Base-by-base conservation (phyloP, 92 coral and sea anemone genomes). In the Palythoa heliodiscus region DNA sequence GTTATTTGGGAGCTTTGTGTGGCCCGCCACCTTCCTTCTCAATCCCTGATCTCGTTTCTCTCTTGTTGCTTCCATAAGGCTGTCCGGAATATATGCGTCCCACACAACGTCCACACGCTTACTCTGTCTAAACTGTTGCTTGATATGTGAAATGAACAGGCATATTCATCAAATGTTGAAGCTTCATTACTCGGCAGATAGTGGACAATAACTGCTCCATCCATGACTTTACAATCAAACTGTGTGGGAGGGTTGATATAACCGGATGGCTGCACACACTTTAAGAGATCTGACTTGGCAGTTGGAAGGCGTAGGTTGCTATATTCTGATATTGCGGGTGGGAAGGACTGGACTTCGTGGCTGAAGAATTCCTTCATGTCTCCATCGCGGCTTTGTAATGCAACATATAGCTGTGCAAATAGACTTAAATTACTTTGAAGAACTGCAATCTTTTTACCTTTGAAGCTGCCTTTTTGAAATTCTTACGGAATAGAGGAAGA, bases 291-390 rank as follows among this genome's bases (percentile, higher is more conserved):
- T 7, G 55, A 52, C 13, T 52, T 52, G 55, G 55, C 9, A 12
- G 11, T 57, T 5, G 64, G 64, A 15, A 57, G 64, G 19, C n/a
- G 15, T 11, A 57, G 15, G 19, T 57, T 57, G 16, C 64, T 20
- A 57, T 12, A 57, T 14, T 57, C 64, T 14, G 64, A 57, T 11
- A 57, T 16, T 57, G 64, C 64, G 17, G 64, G 90, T 10, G 90
- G 94, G 71, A 86, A 91, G 35, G 87, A 76, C 78, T 89, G 90
- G 52, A 82, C 83, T 70, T 91, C 94, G 52, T 89, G 88, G 13
- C 86, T 14, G 72, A 89, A 89, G 73, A 86, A 91, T 25, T 89
- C 89, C 20, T 81, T 71, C 78, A 88, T 47, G 76, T 91, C 91
- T 24, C 82, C 89, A 7, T 91, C 87, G 50, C 61, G 67, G n/a